These are phyloP conservation scores for Boloria euphrosyne DNA, from an alignment of 2,888 invertebrate genomes.

Conservation along the genomic window DNA sequence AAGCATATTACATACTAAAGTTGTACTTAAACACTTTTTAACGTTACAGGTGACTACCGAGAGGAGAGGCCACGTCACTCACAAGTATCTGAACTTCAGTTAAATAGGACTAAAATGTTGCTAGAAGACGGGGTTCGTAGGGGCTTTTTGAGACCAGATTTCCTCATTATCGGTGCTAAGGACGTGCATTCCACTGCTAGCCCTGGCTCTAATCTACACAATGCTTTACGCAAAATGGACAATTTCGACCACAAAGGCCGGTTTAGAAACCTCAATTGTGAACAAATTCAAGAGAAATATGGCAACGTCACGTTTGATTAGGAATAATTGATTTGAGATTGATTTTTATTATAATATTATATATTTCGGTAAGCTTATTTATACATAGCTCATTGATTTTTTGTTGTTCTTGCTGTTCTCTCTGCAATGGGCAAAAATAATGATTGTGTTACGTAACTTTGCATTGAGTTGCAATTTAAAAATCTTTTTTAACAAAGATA, in stretches of 20 bases:
- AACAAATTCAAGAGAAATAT: slow-evolving; percentile 48
- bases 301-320: slow-evolving; percentile 22
- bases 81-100: slow-evolving; percentile 54
- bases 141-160: slow-evolving; percentile 57
- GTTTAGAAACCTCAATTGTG: slow-evolving; percentile 53
- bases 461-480: no score
- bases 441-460: no score
- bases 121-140: slow-evolving; percentile 55
- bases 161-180: slow-evolving; percentile 57
- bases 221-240: slow-evolving; percentile 52
- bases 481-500: no score
- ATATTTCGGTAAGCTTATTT: no score
- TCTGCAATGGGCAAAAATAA: no score
- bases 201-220: slow-evolving; percentile 63
- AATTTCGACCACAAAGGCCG: slow-evolving; percentile 53
- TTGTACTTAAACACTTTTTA: background rate
- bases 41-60: slow-evolving; percentile 66
- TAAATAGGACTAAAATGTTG: slow-evolving; percentile 53
- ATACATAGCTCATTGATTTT: no score
- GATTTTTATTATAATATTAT: background rate
- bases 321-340: background rate
- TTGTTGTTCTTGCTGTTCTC: no score
- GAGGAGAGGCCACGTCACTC: slow-evolving; percentile 51
- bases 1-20: background rate
- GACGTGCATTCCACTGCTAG: slow-evolving; percentile 56